Base-by-base conservation (phyloP, 2,797 vertebrate species). In the Austrolebias charrua region DNA sequence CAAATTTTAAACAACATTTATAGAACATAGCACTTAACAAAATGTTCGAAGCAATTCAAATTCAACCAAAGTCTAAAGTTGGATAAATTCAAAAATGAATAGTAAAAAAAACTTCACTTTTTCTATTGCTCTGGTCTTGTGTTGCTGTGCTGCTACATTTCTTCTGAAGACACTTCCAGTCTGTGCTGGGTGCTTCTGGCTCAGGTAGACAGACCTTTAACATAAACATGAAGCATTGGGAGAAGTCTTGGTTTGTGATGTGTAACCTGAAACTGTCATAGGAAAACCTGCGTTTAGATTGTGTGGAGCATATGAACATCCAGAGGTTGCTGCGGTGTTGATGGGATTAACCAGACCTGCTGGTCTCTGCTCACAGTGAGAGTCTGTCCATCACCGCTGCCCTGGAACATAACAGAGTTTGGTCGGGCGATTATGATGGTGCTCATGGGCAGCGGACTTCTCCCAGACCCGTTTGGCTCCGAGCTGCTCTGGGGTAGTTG, bases 391-490 rank as follows among this genome's bases (percentile, higher is more conserved):
- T n/a, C 15, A 5, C 6, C 6, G 43, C 43, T 16, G 43, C 4
- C 16, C 43, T 16, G 43, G 43, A 44, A n/a, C 0, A 5, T 45
- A 7, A n/a, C 28, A 16, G 15, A 5, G 24, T 18, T 4, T n/a
- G 55, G 44, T 43, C 55, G 24, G 15, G 54, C 10, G 12, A 42
- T 57, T 45, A 45, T 45, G 42, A 57, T 31, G 24, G 42, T 29
- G n/a, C 43, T 31, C 45, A 45, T 31, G 42, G 55, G 24, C 42
- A 12, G 42, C 15, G 45, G 42, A 45, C 11, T 31, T 15, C 20
- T 11, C 2, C 0, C 16, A 1, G 55, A 24, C 38, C 24, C 20
- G 24, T 1, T 55, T 33, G 18, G 53, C 1, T 38, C 13, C 20
- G 35, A 19, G 12, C 20, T 28, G 10, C 13, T 28, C 38, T 40